These are phyloP conservation scores for Gallinago undulata DNA, from an alignment of 2,113 vertebrate species.

Conservation along the genomic window DNA sequence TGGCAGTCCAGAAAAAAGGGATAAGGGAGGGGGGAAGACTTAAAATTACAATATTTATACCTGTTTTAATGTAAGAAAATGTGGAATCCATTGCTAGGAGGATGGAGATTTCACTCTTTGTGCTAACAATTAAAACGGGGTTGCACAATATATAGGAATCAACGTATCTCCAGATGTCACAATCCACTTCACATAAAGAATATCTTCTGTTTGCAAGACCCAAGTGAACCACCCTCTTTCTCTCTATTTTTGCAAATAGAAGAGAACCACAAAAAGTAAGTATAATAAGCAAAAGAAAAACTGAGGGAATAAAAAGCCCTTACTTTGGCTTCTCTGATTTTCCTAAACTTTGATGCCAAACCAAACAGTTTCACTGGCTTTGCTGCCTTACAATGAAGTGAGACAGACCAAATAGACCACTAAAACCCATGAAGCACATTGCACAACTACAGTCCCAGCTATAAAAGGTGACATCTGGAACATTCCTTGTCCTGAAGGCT, in stretches of 20 bases:
- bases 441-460: not conserved
- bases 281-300: not conserved
- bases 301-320: not conserved
- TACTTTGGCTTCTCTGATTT: not conserved
- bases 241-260: not conserved
- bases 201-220: not conserved
- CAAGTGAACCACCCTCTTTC: not conserved
- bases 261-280: not conserved
- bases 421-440: not conserved
- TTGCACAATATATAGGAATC: not conserved
- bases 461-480: not conserved
- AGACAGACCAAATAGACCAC: not conserved
- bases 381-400: not conserved
- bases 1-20: not conserved
- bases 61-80: not conserved
- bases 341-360: not conserved
- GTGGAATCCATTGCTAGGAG: not conserved
- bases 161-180: not conserved
- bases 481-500: not conserved
- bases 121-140: not conserved
- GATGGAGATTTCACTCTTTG: not conserved
- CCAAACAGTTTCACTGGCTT: not conserved
- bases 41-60: not conserved
- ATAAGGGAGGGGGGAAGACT: rapidly evolving
- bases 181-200: not conserved